Base-by-base conservation (phyloP, 2,113 vertebrate species). In the Maccullochella peelii region DNA sequence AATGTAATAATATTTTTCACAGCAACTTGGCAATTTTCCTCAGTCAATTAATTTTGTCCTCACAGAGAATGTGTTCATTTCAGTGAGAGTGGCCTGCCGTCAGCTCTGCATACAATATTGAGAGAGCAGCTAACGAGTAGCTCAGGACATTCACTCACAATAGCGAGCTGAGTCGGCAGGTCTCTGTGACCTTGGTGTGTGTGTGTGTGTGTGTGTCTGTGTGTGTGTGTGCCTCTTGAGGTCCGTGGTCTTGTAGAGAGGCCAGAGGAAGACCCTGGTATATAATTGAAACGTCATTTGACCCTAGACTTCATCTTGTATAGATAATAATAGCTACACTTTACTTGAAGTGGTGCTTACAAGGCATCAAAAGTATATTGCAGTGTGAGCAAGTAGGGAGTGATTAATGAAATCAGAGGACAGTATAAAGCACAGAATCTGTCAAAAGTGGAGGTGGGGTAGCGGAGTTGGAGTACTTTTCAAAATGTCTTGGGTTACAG, bases 101-200 rank as follows among this genome's bases (percentile, higher is more conserved):
- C 75, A 49, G 70, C 84, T 73, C 73, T 68, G 75, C 75, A 78
- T 75, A 73, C 3, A 3, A 65, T 77, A 78, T 71, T 62, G 70
- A 82, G 83, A 65, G 84, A 81, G 20, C 10, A 36, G 71, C 83
- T 78, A 84, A 91, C 61, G 49, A 73, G 79, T 21, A 54, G 70
- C 73, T 73, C 38, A 40, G 72, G 83, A 89, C 79, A 30, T 55
- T 71, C 49, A 25, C 67, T 82, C 83, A 68, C 71, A 73, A 73
- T 63, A 27, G 80, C 27, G 8, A 42, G 87, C 86, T 88, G 87
- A 88, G 91, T 86, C 75, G 44, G 86, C 90, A 88, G 61, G 86
- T 86, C 77, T 90, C 57, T n/a, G 49, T 86, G 90, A 88, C 87
- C 90, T 90, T 91, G 85, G 40, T 59, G 79, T 36, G 80, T 38